A percentile compares a stretch with the other conserved stretches of the same genome.
Conservation (phyloP, 2,888 invertebrate species). For the Caenorhabditis imperialis region DNA sequence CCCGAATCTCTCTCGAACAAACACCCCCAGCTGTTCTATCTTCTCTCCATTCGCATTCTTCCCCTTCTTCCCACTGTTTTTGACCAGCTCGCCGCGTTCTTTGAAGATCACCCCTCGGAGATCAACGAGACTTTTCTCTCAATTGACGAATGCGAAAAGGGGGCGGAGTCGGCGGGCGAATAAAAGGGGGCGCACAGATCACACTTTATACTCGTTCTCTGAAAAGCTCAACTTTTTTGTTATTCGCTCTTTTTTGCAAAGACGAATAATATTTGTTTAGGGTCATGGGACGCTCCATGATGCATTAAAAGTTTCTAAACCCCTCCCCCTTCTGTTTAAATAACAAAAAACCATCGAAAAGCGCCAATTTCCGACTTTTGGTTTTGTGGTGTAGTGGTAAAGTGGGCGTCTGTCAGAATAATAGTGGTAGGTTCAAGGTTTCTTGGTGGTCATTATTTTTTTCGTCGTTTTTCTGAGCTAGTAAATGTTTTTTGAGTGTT, state of each 20-base stretch:
- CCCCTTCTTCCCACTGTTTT: background rate
- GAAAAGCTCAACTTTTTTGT: conserved; percentile 2
- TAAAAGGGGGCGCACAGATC: conserved; percentile 3
- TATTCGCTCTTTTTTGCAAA: background rate
- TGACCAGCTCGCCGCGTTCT: conserved; percentile 8
- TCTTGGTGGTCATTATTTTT: too few species aligned
- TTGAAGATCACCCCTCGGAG: conserved; percentile 26
- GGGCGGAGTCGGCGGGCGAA: conserved; percentile 11
- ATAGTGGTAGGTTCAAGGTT: background rate
- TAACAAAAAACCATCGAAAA: background rate
- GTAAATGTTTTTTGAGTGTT: too few species aligned
- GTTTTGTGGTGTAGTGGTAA: background rate
- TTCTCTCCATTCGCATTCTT: background rate
- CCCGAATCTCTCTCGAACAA: conserved; percentile 7
- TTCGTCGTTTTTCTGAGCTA: too few species aligned
- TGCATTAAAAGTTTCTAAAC: background rate
- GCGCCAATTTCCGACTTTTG: background rate
- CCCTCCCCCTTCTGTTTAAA: background rate
- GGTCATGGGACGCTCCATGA: too few species aligned
- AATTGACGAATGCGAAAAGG: conserved; percentile 20
- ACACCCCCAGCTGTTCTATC: conserved; percentile 17
- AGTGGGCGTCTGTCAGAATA: background rate
- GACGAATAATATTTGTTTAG: too few species aligned
- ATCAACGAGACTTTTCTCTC: background rate
- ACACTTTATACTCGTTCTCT: background rate